These are phyloP conservation scores for Frieseomelitta varia DNA, from an alignment of 1,140 invertebrate genomes.

Conservation along the genomic window DNA sequence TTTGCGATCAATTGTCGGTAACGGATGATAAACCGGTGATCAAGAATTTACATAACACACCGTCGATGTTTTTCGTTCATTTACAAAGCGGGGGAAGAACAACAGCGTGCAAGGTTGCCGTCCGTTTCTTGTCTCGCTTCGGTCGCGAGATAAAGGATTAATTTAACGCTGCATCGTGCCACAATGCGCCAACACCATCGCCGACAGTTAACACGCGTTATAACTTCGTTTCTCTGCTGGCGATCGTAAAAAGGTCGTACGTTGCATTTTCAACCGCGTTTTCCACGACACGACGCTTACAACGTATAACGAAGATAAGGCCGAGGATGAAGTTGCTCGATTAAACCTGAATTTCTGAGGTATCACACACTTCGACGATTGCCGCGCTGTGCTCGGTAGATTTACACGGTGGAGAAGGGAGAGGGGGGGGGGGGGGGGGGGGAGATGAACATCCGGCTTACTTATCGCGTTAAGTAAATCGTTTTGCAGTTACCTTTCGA, in stretches of 20 bases:
- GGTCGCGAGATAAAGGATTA: constrained; percentile 53
- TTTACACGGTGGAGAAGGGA: not conserved
- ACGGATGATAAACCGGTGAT: not conserved
- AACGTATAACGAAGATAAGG: constrained; percentile 41
- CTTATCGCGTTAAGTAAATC: constrained; percentile 36
- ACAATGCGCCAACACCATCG: constrained; percentile 15
- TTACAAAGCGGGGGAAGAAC: not conserved
- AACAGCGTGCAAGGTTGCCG: not conserved
- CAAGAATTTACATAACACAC: not conserved
- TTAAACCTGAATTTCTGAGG: constrained; percentile 36
- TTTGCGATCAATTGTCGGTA: too few species aligned
- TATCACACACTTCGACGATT: constrained; percentile 30
- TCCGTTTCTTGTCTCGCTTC: constrained; percentile 42
- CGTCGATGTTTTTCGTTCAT: not conserved
- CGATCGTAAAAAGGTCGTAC: constrained; percentile 16
- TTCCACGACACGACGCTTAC: constrained; percentile 29
- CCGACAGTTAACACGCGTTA: constrained; percentile 13
- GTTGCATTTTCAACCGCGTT: constrained; percentile 31
- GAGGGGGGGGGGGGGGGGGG: too few species aligned
- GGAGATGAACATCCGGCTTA: not conserved
- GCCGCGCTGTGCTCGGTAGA: not conserved
- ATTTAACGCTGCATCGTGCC: constrained; percentile 42
- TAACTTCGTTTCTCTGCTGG: constrained; percentile 6
- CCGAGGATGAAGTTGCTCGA: constrained; percentile 8
- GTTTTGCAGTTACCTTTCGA: constrained; percentile 23